These are phyloP conservation scores for Trachymyrmex septentrionalis DNA, from an alignment of 1,140 invertebrate genomes.

Conservation along the genomic window DNA sequence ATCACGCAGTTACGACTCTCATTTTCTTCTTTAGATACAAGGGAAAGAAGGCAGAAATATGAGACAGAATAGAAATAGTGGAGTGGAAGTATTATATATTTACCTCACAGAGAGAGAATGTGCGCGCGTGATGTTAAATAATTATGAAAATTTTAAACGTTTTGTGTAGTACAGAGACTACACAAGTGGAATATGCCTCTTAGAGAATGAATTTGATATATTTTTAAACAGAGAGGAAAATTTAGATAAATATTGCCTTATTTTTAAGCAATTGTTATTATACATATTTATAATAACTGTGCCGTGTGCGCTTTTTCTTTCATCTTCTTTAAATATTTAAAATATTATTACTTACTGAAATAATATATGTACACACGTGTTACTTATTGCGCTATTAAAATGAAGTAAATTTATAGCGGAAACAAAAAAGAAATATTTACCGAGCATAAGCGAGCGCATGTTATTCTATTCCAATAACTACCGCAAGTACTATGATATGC, in stretches of 20 bases:
- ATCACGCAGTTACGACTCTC: constrained; percentile 14
- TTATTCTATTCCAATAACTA: constrained; percentile 54
- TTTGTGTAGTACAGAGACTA: background rate
- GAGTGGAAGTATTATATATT: background rate
- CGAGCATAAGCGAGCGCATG: background rate
- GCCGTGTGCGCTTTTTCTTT: background rate
- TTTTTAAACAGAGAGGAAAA: background rate
- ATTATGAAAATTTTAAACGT: background rate
- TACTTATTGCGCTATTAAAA: background rate
- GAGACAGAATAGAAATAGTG: constrained; percentile 5
- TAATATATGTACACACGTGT: background rate
- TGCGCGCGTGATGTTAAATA: background rate
- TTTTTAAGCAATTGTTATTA: background rate
- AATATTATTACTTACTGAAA: background rate
- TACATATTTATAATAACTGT: background rate
- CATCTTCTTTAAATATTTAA: background rate
- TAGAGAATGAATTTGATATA: background rate
- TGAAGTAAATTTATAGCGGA: background rate
- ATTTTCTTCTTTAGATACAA: constrained; percentile 33
- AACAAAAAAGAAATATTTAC: constrained; percentile 27
- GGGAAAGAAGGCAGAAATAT: background rate
- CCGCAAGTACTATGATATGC: constrained; percentile 24
- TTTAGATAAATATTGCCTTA: background rate
- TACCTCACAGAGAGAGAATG: background rate
- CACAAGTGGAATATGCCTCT: background rate